phyloP scores from a whole-genome alignment of 2,113 vertebrate genomes.

The Sclerurus mexicanus region DNA sequence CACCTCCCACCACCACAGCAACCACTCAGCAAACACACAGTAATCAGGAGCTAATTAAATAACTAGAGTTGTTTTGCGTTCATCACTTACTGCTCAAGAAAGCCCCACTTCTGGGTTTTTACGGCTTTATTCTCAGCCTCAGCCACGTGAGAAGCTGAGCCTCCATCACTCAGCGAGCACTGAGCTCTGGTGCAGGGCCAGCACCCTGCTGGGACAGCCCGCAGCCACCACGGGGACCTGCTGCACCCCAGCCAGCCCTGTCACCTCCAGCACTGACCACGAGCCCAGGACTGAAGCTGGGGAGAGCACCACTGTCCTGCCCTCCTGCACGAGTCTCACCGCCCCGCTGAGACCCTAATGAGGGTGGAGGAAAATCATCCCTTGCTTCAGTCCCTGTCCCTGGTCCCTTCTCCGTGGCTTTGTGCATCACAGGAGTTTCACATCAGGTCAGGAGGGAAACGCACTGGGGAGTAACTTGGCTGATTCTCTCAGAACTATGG shows the following conservation, averaged over 20 bases:
- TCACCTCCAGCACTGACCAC: not conserved
- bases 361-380: not conserved
- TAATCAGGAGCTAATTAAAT: not conserved
- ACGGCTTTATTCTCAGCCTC: not conserved
- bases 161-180: not conserved
- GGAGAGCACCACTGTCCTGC: not conserved
- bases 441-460: not conserved
- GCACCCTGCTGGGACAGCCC: not conserved
- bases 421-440: not conserved
- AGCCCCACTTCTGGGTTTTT: not conserved
- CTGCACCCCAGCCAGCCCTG: not conserved
- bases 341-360: not conserved
- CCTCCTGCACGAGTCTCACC: not conserved
- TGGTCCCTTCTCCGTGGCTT: fast-evolving
- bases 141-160: not conserved
- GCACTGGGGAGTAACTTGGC: not conserved
- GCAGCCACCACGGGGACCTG: too few relatives aligned
- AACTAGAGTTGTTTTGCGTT: not conserved
- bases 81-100: not conserved
- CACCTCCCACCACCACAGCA: not conserved
- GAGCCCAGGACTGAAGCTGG: not conserved
- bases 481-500: not conserved
- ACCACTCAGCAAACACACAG: not conserved
- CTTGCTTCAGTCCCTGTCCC: fast-evolving
- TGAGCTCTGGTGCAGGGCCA: not conserved